Conservation (phyloP, 2,797 vertebrate genomes). For the Neoniphon sammara region DNA sequence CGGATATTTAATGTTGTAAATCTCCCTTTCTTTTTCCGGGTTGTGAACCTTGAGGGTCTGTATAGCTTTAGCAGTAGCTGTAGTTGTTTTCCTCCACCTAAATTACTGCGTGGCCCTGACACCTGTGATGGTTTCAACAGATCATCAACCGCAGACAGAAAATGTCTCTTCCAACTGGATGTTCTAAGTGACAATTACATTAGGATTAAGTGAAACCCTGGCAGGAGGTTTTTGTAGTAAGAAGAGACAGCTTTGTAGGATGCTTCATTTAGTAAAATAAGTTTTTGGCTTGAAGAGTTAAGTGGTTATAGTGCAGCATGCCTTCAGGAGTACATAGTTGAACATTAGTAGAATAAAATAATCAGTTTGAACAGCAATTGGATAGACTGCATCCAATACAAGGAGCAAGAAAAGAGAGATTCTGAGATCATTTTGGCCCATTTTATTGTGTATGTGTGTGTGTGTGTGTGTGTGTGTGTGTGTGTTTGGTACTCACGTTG, state of each 20-base stretch:
- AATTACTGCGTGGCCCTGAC: slow-evolving; percentile 29
- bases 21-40: slow-evolving; percentile 41
- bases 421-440: no score
- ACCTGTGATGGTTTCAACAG: slow-evolving; percentile 59
- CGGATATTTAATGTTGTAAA: slow-evolving; percentile 49
- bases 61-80: slow-evolving; percentile 33
- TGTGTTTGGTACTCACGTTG: slow-evolving; percentile 86
- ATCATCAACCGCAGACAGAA: slow-evolving; percentile 40
- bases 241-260: not conserved
- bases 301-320: not conserved
- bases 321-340: not conserved
- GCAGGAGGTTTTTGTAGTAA: not conserved
- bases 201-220: not conserved
- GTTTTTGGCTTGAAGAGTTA: not conserved
- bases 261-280: not conserved
- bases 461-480: slow-evolving; percentile 6
- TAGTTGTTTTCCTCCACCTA: slow-evolving; percentile 29
- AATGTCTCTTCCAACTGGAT: slow-evolving; percentile 18
- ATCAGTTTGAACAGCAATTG: not conserved
- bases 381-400: not conserved
- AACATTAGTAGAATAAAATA: not conserved
- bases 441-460: not conserved
- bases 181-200: not conserved
- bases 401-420: not conserved
- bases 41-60: slow-evolving; percentile 47